A percentile compares a stretch with the other conserved stretches of the same genome.
These are phyloP conservation scores for Balanococcus diminutus DNA, from an alignment of 2,888 invertebrate species.

Conservation along the genomic window DNA sequence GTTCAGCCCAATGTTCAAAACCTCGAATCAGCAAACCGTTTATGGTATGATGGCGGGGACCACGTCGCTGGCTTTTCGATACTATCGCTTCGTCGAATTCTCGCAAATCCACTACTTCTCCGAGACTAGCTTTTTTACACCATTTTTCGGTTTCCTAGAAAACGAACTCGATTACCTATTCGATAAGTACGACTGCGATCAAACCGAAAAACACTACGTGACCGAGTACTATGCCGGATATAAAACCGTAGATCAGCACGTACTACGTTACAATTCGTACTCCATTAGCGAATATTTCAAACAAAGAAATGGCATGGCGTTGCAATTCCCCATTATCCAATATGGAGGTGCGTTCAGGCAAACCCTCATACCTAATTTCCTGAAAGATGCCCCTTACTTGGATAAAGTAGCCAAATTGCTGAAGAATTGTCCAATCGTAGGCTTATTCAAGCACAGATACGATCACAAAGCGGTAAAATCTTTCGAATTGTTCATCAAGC, in stretches of 20 bases:
- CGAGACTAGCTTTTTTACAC: neutral
- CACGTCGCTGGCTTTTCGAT: neutral
- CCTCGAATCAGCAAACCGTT: neutral
- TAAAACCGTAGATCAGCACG: neutral
- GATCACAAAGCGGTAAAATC: neutral
- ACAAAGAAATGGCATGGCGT: neutral
- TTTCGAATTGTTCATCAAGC: neutral
- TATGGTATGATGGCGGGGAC: neutral
- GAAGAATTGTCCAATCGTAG: neutral
- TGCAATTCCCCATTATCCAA: neutral
- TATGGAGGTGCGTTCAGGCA: neutral
- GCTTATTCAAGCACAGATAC: neutral
- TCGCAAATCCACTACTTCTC: neutral
- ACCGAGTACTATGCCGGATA: neutral
- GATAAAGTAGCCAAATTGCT: neutral
- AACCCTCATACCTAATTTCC: neutral
- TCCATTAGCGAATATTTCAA: neutral
- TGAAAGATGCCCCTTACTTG: neutral
- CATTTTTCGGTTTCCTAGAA: neutral
- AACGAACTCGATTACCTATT: neutral
- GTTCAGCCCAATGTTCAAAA: neutral
- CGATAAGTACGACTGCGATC: neutral
- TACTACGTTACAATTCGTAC: neutral
- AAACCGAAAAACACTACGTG: neutral
- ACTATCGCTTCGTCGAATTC: neutral